phyloP scores from a whole-genome alignment of 2,797 vertebrate genomes.

The Cryptoprocta ferox region DNA sequence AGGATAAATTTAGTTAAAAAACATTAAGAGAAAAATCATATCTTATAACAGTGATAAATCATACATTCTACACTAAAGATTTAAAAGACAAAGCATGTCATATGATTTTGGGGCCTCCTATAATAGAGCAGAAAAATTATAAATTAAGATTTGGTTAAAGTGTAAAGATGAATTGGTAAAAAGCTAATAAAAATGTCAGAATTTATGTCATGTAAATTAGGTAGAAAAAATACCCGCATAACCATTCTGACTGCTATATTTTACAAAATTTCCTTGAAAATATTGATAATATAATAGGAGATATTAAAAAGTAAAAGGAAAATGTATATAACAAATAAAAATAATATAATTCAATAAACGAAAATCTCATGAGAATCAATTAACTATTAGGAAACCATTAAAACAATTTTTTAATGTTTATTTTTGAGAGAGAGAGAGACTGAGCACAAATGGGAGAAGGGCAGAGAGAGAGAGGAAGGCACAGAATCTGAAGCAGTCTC shows the following conservation, averaged over 20 bases:
- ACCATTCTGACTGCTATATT: not conserved
- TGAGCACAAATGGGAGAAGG: no score
- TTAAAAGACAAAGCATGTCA: not conserved
- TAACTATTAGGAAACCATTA: not conserved
- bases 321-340: not conserved
- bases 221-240: not conserved
- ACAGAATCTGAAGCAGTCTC: no score
- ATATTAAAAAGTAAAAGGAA: not conserved
- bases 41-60: not conserved
- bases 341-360: not conserved
- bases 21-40: not conserved
- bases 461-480: no score
- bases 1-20: not conserved
- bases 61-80: not conserved
- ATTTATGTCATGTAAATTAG: not conserved
- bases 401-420: no score
- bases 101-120: not conserved
- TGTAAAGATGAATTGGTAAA: not conserved
- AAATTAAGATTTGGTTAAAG: not conserved
- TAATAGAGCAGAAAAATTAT: not conserved
- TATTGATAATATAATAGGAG: not conserved
- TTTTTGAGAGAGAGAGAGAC: no score
- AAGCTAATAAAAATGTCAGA: not conserved
- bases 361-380: not conserved
- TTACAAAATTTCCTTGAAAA: not conserved